phyloP scores from a whole-genome alignment of 1,140 invertebrate species.

The Chironomus tepperi region DNA sequence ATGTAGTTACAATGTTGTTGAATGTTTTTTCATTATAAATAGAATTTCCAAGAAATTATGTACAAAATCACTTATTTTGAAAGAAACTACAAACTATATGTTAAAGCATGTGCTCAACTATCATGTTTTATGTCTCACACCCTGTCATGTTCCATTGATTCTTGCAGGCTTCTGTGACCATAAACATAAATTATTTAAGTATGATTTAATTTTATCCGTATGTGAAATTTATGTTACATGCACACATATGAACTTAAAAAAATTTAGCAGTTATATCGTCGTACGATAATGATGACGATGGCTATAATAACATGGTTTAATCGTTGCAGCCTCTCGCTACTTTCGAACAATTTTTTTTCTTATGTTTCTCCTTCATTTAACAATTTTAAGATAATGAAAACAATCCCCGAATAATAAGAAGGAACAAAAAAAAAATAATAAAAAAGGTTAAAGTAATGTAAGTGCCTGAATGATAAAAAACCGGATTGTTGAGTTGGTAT shows the following conservation, averaged over 20 bases:
- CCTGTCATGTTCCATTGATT: background rate
- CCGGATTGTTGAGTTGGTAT: too few relatives aligned
- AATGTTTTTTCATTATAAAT: background rate
- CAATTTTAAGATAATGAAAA: too few relatives aligned
- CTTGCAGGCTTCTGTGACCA: background rate
- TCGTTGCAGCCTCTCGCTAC: background rate
- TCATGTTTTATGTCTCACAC: constrained; percentile 6
- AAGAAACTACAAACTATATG: too few relatives aligned
- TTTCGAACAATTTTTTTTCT: background rate
- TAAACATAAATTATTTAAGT: background rate
- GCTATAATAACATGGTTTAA: background rate
- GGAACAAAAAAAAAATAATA: too few relatives aligned
- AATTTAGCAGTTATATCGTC: background rate
- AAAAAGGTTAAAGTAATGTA: too few relatives aligned
- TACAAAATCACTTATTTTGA: background rate
- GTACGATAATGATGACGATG: background rate
- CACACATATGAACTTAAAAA: too few relatives aligned
- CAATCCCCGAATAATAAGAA: too few relatives aligned
- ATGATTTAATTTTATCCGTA: constrained; percentile 2
- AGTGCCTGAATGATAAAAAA: too few relatives aligned
- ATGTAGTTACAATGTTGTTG: background rate
- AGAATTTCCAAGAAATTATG: background rate
- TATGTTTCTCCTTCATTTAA: background rate
- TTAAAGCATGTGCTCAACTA: background rate
- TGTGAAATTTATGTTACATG: too few relatives aligned